Percentiles rank a stretch among this genome's conserved stretches.
Evolutionary conservation across 2,888 invertebrate genomes (phyloP).

Genomic region (Phengaris alcon): DNA sequence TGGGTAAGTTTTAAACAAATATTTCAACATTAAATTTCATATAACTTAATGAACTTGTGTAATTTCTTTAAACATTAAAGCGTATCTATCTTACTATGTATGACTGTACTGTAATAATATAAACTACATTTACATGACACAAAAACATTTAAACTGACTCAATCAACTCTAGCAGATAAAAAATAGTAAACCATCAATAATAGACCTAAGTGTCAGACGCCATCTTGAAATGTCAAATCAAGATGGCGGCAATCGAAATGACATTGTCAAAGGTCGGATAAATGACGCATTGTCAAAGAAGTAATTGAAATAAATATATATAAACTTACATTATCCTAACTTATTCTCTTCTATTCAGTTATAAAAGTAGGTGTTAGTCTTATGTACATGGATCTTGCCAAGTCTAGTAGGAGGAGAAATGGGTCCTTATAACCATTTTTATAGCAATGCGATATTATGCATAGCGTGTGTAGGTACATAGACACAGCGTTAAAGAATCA

Average conservation of each 20-base stretch:
- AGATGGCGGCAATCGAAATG: neutral
- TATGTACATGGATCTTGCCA: slow-evolving; percentile 23
- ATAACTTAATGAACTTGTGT: neutral
- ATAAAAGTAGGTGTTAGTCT: slow-evolving; percentile 13
- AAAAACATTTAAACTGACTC: neutral
- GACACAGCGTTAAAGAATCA: neutral
- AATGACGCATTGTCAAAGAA: neutral
- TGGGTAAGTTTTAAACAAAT: neutral
- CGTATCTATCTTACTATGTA: neutral
- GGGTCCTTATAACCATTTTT: slow-evolving; percentile 26
- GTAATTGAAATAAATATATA: neutral
- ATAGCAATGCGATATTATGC: slow-evolving; percentile 14
- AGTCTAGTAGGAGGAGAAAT: slow-evolving; percentile 16
- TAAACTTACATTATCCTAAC: slow-evolving; percentile 2
- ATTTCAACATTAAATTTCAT: too few relatives aligned
- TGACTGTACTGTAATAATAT: neutral
- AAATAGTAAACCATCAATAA: neutral
- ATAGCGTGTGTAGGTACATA: slow-evolving; percentile 24
- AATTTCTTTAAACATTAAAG: neutral
- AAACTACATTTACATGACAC: neutral
- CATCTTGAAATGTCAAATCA: slow-evolving; percentile 12
- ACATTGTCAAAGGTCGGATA: neutral
- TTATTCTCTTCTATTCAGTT: slow-evolving; percentile 17
- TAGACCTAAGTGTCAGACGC: slow-evolving; percentile 1
- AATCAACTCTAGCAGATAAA: neutral